Conservation (phyloP, 2,888 invertebrate genomes). For the Lathronympha strigana region DNA sequence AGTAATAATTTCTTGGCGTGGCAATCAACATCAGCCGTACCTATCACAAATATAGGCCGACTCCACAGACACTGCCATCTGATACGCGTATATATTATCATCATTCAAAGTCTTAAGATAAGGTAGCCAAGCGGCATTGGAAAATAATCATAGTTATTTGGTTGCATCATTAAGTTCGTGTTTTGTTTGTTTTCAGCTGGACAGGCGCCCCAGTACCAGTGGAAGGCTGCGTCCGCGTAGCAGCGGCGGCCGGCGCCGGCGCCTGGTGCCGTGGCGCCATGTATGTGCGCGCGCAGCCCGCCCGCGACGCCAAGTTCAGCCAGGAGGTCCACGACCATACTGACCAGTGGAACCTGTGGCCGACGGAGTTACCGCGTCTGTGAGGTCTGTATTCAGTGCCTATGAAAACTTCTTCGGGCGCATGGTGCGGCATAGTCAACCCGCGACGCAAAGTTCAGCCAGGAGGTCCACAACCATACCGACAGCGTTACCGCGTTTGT, state of each 20-base stretch:
- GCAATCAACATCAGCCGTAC: no score
- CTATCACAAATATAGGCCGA: no score
- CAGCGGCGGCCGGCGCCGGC: conserved; percentile 41
- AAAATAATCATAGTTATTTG: no score
- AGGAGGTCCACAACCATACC: no score
- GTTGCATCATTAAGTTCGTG: no score
- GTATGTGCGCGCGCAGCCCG: conserved; percentile 50
- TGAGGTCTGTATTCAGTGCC: not conserved
- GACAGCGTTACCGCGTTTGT: no score
- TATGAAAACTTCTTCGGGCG: not conserved
- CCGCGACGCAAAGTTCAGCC: not conserved
- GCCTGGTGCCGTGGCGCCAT: conserved; percentile 53
- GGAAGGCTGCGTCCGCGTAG: conserved; percentile 48
- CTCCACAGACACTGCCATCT: no score
- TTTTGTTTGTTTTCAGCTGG: conserved; percentile 35
- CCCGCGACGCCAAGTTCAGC: conserved; percentile 53
- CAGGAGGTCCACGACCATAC: conserved; percentile 56
- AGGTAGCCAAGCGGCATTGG: no score
- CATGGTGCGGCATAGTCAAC: not conserved
- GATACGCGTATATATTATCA: no score
- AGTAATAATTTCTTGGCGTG: no score
- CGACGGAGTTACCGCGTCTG: conserved; percentile 1
- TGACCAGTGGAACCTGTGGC: conserved; percentile 53
- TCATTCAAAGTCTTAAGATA: no score
- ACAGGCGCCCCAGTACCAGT: conserved; percentile 42